phyloP scores from a whole-genome alignment of 2,888 invertebrate species.

The Sceliomorpha sp. region DNA sequence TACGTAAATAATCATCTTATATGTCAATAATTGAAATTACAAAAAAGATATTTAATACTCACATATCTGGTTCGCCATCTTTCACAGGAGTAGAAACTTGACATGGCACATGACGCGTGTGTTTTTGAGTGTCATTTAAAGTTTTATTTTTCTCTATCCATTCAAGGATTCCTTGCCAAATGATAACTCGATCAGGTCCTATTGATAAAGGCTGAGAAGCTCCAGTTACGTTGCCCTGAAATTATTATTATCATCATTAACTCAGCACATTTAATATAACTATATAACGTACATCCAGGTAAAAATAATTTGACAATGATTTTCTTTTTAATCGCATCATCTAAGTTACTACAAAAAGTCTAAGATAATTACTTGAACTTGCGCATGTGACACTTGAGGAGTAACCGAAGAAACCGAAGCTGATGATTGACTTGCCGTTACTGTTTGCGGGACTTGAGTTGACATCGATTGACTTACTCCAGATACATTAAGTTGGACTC shows the following conservation, averaged over 20 bases:
- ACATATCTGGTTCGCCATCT: slow-evolving; percentile 94
- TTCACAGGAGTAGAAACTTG: slow-evolving; percentile 87
- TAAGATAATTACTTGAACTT: slow-evolving; percentile 64
- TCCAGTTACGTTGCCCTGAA: slow-evolving; percentile 67
- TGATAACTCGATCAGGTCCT: slow-evolving; percentile 83
- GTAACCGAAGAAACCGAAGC: slow-evolving; percentile 66
- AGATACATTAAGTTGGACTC: slow-evolving; percentile 71
- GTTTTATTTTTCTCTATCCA: slow-evolving; percentile 95
- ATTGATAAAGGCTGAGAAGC: slow-evolving; percentile 77
- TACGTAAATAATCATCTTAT: too few relatives aligned
- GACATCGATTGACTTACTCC: slow-evolving; percentile 72
- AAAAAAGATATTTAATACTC: slow-evolving; percentile 78
- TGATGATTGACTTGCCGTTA: slow-evolving; percentile 70
- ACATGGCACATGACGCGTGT: slow-evolving; percentile 88
- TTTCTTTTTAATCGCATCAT: too few relatives aligned
- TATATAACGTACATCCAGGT: too few relatives aligned
- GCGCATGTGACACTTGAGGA: slow-evolving; percentile 69
- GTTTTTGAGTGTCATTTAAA: slow-evolving; percentile 88
- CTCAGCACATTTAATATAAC: too few relatives aligned
- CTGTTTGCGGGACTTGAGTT: slow-evolving; percentile 74
- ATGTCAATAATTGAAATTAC: too few relatives aligned
- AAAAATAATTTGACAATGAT: too few relatives aligned
- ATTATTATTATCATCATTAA: too few relatives aligned
- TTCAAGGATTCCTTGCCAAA: slow-evolving; percentile 92
- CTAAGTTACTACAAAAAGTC: too few relatives aligned